Evolutionary conservation across 2,797 vertebrate genomes (phyloP).

Genomic region (Rhincodon typus): DNA sequence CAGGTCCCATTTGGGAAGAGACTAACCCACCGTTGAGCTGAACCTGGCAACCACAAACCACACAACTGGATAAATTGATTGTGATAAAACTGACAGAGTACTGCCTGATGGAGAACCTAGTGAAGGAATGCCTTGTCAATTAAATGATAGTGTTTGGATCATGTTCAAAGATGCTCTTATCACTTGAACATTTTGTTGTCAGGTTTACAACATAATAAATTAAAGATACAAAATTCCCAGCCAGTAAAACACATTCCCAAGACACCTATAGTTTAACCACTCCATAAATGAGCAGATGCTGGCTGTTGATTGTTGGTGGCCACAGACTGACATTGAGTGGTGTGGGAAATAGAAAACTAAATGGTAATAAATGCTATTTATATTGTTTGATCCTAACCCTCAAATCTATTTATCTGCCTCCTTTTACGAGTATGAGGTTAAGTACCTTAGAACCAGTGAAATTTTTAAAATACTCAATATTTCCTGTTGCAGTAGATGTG

Average conservation of each 20-base stretch:
- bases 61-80: background rate
- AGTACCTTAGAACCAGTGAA: background rate
- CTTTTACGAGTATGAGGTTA: background rate
- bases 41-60: background rate
- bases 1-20: background rate
- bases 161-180: background rate
- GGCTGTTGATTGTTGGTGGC: background rate
- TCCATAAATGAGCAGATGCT: background rate
- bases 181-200: background rate
- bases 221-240: background rate
- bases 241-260: background rate
- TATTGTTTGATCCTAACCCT: background rate
- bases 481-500: background rate
- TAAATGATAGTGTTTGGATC: background rate
- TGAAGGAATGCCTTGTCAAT: background rate
- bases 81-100: background rate
- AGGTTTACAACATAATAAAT: background rate
- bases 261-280: background rate
- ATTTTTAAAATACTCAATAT: background rate
- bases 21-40: background rate
- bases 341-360: background rate
- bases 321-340: background rate
- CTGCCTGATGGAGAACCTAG: background rate
- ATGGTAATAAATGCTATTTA: background rate
- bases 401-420: background rate